phyloP scores from a whole-genome alignment of 2,113 vertebrate genomes.

The Crotalus viridis region DNA sequence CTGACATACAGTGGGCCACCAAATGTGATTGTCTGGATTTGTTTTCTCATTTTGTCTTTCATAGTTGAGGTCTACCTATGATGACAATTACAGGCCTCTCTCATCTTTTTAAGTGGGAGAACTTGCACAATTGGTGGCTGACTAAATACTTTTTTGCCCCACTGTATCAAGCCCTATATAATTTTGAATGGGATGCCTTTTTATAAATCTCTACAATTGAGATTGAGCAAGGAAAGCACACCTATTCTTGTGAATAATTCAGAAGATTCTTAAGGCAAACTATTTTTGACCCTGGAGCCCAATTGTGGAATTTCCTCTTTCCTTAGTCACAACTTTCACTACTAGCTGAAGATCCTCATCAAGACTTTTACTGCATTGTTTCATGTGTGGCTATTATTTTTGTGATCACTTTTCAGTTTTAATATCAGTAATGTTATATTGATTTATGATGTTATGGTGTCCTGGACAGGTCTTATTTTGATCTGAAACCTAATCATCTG shows the following conservation, averaged over 20 bases:
- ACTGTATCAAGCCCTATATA: neutral
- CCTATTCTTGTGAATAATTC: neutral
- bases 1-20: neutral
- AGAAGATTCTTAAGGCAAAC: neutral
- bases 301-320: neutral
- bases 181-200: neutral
- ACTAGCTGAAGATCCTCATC: neutral
- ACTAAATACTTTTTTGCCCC: too few species aligned
- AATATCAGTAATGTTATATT: neutral
- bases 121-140: too few species aligned
- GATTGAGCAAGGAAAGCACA: neutral
- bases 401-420: neutral
- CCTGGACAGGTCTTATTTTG: neutral
- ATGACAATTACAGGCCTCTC: too few species aligned
- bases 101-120: too few species aligned
- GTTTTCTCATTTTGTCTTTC: too few species aligned
- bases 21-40: too few species aligned
- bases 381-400: neutral
- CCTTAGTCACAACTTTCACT: neutral
- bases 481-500: neutral
- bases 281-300: neutral
- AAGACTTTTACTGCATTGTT: neutral
- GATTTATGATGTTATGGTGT: neutral
- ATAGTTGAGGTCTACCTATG: too few species aligned
- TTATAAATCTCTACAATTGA: neutral